Conservation (phyloP, 2,888 invertebrate species). For the Elegia similella region DNA sequence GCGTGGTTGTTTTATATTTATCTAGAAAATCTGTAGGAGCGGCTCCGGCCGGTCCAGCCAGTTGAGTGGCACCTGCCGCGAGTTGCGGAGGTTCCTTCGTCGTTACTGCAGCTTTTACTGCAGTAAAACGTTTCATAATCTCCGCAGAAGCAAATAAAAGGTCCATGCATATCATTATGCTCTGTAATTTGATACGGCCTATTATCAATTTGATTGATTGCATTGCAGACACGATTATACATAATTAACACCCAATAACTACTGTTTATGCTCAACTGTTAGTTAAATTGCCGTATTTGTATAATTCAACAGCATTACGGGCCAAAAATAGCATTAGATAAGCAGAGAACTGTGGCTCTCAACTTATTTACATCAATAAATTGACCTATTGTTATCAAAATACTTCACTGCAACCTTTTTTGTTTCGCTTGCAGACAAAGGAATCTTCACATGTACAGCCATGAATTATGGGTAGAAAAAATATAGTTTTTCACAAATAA, state of each 20-base stretch:
- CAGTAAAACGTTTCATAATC: constrained; percentile 9
- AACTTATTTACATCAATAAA: constrained; percentile 9
- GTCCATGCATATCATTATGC: constrained; percentile 1
- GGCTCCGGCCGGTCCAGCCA: constrained; percentile 56
- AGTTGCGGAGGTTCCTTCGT: constrained; percentile 39
- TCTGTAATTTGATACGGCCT: not conserved
- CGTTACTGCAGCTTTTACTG: constrained; percentile 29
- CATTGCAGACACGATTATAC: not conserved
- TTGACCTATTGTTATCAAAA: constrained; percentile 14
- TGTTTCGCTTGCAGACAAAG: constrained; percentile 2
- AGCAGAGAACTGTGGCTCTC: not conserved
- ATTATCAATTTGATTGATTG: constrained; percentile 2
- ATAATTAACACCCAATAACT: not conserved
- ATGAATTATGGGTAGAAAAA: not conserved
- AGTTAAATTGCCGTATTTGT: constrained; percentile 8
- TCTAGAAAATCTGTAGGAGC: constrained; percentile 51
- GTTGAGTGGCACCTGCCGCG: constrained; percentile 45
- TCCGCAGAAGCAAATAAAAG: constrained; percentile 17
- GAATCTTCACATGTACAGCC: constrained; percentile 1
- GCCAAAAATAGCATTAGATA: constrained; percentile 8
- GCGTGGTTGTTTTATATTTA: constrained; percentile 73
- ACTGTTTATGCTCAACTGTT: constrained; percentile 10
- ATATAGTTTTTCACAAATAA: no score
- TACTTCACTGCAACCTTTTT: constrained; percentile 1
- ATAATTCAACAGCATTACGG: constrained; percentile 7